These are phyloP conservation scores for Pachypanchax playfairii DNA, from an alignment of 2,113 vertebrate species.

Conservation along the genomic window DNA sequence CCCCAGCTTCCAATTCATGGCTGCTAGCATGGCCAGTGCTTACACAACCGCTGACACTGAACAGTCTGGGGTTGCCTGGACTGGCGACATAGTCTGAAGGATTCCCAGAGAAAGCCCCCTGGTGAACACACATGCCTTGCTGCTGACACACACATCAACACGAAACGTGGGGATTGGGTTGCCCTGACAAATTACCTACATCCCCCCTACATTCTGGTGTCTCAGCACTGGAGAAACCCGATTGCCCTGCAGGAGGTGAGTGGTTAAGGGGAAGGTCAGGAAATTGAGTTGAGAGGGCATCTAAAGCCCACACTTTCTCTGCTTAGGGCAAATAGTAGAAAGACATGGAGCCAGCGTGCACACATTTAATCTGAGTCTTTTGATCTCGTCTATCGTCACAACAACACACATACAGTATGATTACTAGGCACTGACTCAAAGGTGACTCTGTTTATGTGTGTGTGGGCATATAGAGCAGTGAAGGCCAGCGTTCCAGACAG, in stretches of 20 bases:
- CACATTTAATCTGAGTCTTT: constrained; percentile 61
- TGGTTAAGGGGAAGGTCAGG: constrained; percentile 67
- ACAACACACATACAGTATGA: constrained; percentile 23
- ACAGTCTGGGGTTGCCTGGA: constrained; percentile 59
- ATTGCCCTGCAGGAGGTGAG: constrained; percentile 50
- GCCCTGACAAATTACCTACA: constrained; percentile 77
- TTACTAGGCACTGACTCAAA: constrained; percentile 15
- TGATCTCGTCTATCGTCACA: constrained; percentile 69
- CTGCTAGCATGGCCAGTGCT: constrained; percentile 36
- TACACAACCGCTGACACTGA: constrained; percentile 45
- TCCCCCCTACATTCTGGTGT: constrained; percentile 56
- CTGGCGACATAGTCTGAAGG: constrained; percentile 61
- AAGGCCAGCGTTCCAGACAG: constrained; percentile 68
- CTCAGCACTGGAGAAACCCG: constrained; percentile 59
- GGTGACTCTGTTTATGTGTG: constrained; percentile 36
- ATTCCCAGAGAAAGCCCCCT: constrained; percentile 58
- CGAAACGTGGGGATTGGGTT: constrained; percentile 55
- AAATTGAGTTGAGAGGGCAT: constrained; percentile 47
- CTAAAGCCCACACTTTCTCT: constrained; percentile 47
- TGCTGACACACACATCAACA: constrained; percentile 49
- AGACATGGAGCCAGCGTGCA: constrained; percentile 12
- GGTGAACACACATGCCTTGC: constrained; percentile 59
- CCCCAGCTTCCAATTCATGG: constrained; percentile 32
- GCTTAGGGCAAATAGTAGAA: constrained; percentile 10
- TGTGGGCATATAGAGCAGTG: constrained; percentile 45